Percentiles rank a stretch among this genome's conserved stretches.
Evolutionary conservation across 1,140 invertebrate genomes (phyloP).

Genomic region (Scaptomyza graminum): DNA sequence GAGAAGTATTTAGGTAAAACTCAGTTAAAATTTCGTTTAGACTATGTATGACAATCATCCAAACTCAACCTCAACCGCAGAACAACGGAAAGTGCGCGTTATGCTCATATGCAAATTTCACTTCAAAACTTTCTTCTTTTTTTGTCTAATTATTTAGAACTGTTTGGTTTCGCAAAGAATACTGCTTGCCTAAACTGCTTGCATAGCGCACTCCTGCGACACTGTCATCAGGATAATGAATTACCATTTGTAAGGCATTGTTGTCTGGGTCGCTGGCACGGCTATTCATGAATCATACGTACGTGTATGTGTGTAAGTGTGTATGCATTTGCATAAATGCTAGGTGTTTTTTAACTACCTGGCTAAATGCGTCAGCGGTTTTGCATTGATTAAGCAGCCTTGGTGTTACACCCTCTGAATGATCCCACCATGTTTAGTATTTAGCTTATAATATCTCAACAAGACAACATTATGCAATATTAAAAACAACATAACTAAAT

Average conservation of each 20-base stretch:
- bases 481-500: no score
- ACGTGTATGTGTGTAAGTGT: background rate
- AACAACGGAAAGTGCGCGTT: conserved; percentile 1
- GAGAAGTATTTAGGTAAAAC: conserved; percentile 63
- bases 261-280: conserved; percentile 43
- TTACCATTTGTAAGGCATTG: conserved; percentile 70
- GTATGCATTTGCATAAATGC: background rate
- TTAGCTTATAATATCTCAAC: no score
- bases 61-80: conserved; percentile 8
- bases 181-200: conserved; percentile 2
- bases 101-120: conserved; percentile 54
- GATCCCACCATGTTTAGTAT: no score
- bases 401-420: no score
- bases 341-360: background rate
- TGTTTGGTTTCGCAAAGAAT: conserved; percentile 29
- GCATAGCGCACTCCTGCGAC: conserved; percentile 7
- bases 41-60: conserved; percentile 59
- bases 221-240: conserved; percentile 71
- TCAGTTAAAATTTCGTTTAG: conserved; percentile 60
- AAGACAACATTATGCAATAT: no score
- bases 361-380: background rate
- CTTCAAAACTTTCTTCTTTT: no score
- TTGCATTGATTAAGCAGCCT: background rate
- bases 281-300: background rate
- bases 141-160: conserved; percentile 36